Evolutionary conservation across 53 echinoderm and acorn worm species (phyloP), one percentile per base, ranked within the genome.

Genomic region (Holothuria scabra): DNA sequence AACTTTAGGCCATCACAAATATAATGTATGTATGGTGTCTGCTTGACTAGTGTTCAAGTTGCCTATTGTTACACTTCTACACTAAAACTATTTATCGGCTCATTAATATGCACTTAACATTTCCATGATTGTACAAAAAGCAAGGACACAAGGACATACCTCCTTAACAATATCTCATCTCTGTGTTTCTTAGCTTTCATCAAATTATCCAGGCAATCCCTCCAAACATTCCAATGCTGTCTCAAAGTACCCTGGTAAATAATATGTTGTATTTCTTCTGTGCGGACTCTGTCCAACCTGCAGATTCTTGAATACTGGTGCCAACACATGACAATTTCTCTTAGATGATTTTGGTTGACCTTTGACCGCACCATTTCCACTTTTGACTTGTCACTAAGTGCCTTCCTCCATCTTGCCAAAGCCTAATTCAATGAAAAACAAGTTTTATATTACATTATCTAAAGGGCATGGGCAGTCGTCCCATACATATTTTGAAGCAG

Each of bases 301-400:
- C 1, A 8, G 5, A 8, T 58, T 57, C 56, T 24, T 56, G 78
- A 26, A 26, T 78, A 31, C 26, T 78, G 26, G 28, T 57, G 57
- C 78, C 78, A 78, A 4, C 28, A 8, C 29, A 28, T 28, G 25
- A 78, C 31, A 29, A 78, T 57, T 18, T 78, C 58, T 56, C 58
- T 78, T 18, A 78, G 78, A 78, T 78, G 78, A 29, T 56, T 78
- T 5, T 24, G 11, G 58, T 56, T 78, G 78, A 78, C 55, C 78
- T 56, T 56, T 28, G 78, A 78, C 78, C 78, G 58, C 78, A 78
- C 58, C 56, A 56, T 23, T 28, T 78, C 25, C 25, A 78, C 78
- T 56, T 78, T 78, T 55, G 35, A 30, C 28, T 78, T 24, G 4
- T 78, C 55, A 48, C 16, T 19, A 24, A 78, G 52, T 18, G 78